phyloP scores from a whole-genome alignment of 1,140 invertebrate species.

The Solenopsis invicta region DNA sequence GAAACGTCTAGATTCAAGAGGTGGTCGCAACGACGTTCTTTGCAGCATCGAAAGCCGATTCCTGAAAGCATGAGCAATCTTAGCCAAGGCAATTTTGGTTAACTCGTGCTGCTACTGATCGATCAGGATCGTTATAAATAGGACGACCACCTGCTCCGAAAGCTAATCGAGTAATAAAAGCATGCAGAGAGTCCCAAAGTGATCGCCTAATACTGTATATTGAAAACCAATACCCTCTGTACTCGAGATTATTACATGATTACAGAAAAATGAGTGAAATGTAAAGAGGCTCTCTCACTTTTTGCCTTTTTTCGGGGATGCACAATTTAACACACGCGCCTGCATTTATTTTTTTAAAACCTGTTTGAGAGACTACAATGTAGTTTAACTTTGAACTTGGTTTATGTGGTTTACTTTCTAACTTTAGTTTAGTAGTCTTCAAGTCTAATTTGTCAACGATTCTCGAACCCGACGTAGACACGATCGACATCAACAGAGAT shows the following conservation, averaged over 20 bases:
- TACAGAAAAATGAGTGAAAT: slow-evolving; percentile 3
- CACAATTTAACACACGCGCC: slow-evolving; percentile 3
- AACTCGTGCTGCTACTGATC: slow-evolving; percentile 16
- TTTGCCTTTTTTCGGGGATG: not conserved
- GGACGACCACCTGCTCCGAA: slow-evolving; percentile 27
- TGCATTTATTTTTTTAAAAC: not conserved
- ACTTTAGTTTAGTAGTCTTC: too few relatives aligned
- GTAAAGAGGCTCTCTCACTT: not conserved
- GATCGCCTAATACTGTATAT: slow-evolving; percentile 26
- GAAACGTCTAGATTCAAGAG: not conserved
- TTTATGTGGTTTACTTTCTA: too few relatives aligned
- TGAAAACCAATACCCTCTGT: slow-evolving; percentile 20
- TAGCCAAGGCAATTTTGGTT: slow-evolving; percentile 27
- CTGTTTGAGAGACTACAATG: too few relatives aligned
- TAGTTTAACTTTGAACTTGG: too few relatives aligned
- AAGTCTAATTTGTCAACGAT: not conserved
- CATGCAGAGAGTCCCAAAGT: slow-evolving; percentile 21
- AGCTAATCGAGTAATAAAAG: slow-evolving; percentile 31
- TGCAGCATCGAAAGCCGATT: slow-evolving; percentile 16
- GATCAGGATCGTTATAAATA: slow-evolving; percentile 27
- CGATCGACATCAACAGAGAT: not conserved
- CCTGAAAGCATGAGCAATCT: not conserved
- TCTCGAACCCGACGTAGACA: not conserved
- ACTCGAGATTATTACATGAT: slow-evolving; percentile 9
- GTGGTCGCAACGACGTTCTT: not conserved